These are phyloP conservation scores for Pampus argenteus DNA, from an alignment of 2,797 vertebrate genomes.

Conservation along the genomic window DNA sequence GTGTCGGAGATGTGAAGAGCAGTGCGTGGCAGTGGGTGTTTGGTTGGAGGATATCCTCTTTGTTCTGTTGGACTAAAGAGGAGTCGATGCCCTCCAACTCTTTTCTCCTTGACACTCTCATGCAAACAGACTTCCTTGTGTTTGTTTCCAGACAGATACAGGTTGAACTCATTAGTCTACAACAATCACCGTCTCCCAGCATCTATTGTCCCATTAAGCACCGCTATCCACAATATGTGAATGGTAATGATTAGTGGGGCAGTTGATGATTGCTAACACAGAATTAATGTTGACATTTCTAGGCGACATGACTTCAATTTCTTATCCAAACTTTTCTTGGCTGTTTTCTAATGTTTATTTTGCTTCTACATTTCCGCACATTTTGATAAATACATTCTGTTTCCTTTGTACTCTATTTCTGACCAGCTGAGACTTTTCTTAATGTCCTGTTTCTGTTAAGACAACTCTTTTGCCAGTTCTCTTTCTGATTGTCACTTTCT, in stretches of 20 bases:
- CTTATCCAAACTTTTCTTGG: background rate
- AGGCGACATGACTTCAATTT: conserved; percentile 18
- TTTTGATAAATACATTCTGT: background rate
- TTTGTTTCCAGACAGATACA: conserved; percentile 54
- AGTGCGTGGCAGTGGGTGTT: conserved; percentile 44
- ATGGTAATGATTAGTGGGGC: conserved; percentile 32
- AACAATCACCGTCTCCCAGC: conserved; percentile 10
- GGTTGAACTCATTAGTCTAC: conserved; percentile 31
- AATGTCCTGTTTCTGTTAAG: conserved; percentile 52
- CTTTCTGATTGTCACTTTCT: conserved; percentile 67
- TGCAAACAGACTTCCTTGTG: conserved; percentile 48
- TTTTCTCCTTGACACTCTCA: conserved; percentile 27
- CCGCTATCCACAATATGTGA: background rate
- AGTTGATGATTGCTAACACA: background rate
- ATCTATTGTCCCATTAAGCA: conserved; percentile 21
- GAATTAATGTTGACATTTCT: conserved; percentile 20
- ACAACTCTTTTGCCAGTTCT: conserved; percentile 22
- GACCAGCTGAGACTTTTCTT: conserved; percentile 2
- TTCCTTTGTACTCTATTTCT: background rate
- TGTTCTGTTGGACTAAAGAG: conserved; percentile 43
- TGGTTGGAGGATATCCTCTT: conserved; percentile 74
- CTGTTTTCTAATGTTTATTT: conserved; percentile 5
- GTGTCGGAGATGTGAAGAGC: conserved; percentile 45
- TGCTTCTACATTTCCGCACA: background rate
- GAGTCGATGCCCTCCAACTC: conserved; percentile 46